Base-by-base conservation (phyloP, 2,888 invertebrate species). In the Glyphotaelius pellucidus region DNA sequence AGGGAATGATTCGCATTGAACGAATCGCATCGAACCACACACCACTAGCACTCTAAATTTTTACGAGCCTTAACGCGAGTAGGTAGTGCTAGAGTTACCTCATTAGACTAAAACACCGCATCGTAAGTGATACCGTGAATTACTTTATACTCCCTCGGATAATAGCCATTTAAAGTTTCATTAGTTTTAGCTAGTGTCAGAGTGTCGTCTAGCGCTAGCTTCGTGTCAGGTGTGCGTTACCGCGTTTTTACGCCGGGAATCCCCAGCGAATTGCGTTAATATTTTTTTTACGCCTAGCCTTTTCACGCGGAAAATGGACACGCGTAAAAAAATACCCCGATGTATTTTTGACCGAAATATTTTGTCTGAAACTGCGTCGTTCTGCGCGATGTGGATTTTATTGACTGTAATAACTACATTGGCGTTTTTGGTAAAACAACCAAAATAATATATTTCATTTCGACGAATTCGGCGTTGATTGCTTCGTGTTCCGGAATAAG, bases 141-240 rank as follows among this genome's bases (percentile, higher is more conserved):
- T 89, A 89, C 80, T 89, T 89, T 89, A 80, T 89, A 80, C 79
- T 80, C 25, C 88, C 88, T 79, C 30, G 25, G 87, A 67, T 67
- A 67, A 67, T n/a, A 67, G 67, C 7, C 88, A 89, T 79, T 89
- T 80, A 89, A 89, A 89, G 88, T 89, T 89, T 89, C 88, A 89
- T 89, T 89, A 89, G 88, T 89, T 89, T 79, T 80, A 89, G 79
- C 88, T 38, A 80, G 88, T 89, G 88, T 89, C 88, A 80, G 80
- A 80, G 88, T 89, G 88, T 89, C 88, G 88, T 89, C 88, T 89
- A 79, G 88, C 80, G 79, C 88, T 79, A 79, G 90, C 90, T 90
- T 84, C 92, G 92, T 90, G 92, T 90, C 92, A 90, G 90, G 67
- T 85, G 90, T 90, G 88, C 92, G 89, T 92, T 92, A 90, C 86